A percentile compares a stretch with the other conserved stretches of the same genome.
phyloP scores from a whole-genome alignment of 2,888 invertebrate genomes.

The Pseudoips prasinana region DNA sequence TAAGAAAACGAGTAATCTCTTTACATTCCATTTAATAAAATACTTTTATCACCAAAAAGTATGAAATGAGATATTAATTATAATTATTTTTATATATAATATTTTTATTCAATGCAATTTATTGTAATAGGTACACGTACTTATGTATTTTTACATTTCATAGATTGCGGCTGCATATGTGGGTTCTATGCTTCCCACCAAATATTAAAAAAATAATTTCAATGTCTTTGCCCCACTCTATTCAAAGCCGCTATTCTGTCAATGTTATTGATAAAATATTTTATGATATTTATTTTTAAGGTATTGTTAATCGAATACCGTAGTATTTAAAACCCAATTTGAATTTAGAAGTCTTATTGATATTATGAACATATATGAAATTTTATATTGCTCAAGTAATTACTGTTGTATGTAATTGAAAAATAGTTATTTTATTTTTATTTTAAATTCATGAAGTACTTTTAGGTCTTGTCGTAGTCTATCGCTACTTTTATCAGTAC shows the following conservation, averaged over 20 bases:
- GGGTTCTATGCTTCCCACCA: slow-evolving; percentile 30
- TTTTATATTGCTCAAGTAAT: slow-evolving; percentile 19
- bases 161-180: slow-evolving; percentile 8
- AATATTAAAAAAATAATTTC: slow-evolving; percentile 17
- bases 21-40: slow-evolving; percentile 26
- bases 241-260: background rate
- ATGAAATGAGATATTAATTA: slow-evolving; percentile 22
- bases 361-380: too few relatives aligned
- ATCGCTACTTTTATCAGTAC: too few relatives aligned
- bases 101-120: slow-evolving; percentile 17
- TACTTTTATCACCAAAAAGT: slow-evolving; percentile 42
- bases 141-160: background rate
- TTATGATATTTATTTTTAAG: too few relatives aligned
- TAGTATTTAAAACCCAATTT: too few relatives aligned
- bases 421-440: too few relatives aligned
- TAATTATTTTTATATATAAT: slow-evolving; percentile 12
- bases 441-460: too few relatives aligned
- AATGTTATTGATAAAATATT: too few relatives aligned
- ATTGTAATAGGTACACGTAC: too few relatives aligned
- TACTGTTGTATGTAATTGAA: too few relatives aligned
- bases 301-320: too few relatives aligned
- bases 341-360: too few relatives aligned
- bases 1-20: slow-evolving; percentile 23
- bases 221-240: background rate
- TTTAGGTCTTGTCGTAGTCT: too few relatives aligned